phyloP scores from a whole-genome alignment of 2,797 vertebrate species.

The Varecia variegata region DNA sequence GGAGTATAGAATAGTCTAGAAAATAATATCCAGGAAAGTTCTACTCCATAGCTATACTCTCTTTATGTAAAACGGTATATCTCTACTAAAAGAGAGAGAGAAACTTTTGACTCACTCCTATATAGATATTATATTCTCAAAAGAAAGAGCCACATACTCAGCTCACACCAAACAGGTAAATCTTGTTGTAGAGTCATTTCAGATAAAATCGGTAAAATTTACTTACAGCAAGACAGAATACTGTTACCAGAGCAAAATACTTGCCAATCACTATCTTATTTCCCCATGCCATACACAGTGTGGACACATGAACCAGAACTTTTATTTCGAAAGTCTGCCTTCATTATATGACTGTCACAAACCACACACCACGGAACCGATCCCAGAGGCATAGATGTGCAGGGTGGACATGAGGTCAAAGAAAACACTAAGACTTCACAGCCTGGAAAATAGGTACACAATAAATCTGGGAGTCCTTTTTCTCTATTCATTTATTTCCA shows the following conservation, averaged over 20 bases:
- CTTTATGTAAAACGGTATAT: neutral
- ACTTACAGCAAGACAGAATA: neutral
- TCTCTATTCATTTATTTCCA: neutral
- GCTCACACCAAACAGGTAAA: neutral
- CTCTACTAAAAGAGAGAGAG: neutral
- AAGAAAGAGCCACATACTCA: neutral
- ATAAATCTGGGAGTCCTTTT: neutral
- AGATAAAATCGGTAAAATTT: neutral
- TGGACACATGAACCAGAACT: neutral
- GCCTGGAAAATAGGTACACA: rapidly evolving
- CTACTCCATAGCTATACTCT: neutral
- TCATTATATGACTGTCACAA: neutral
- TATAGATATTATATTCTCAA: neutral
- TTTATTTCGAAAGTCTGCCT: neutral
- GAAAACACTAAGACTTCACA: neutral
- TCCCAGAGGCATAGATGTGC: neutral
- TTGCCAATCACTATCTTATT: rapidly evolving
- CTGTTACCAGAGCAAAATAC: neutral
- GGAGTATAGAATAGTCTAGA: neutral
- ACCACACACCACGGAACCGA: neutral
- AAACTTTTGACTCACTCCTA: neutral
- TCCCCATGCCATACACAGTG: rapidly evolving
- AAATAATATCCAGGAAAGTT: neutral
- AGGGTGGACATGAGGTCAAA: neutral
- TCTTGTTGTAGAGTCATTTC: neutral